Base-by-base conservation (phyloP, 2,113 vertebrate genomes). In the Ascaphus truei region DNA sequence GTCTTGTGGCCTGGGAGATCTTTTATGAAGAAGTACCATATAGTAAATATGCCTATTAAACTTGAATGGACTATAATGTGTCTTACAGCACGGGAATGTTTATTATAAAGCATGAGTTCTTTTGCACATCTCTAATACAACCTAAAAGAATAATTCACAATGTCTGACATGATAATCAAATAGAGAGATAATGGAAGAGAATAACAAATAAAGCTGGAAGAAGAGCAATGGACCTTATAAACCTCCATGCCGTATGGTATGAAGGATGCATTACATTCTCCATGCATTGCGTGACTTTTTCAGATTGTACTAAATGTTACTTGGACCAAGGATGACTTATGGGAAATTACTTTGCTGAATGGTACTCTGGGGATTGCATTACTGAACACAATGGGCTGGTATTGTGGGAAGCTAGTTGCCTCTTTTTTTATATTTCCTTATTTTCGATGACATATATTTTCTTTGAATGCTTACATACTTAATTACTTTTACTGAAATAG, bases 201-300 rank as follows among this genome's bases (percentile, higher is more conserved):
- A 66, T 66, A 66, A 55, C 36, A 65, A 30, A 55, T 55, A 66
- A 43, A 55, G 15, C 34, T 43, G 10, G 25, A 10, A 53, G 12
- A 29, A 30, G 39, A 55, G 34, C 50, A 66, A 55, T 29, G 34
- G 34, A 66, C 50, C 34, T 22, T 66, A 55, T 66, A 66, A 41
- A 55, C 50, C 43, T 55, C 53, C 61, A 64, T 52, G 61, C 16
- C 18, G 23, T 31, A 37, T 26, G 31, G 45, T 26, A 37, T 37
- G 47, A 64, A 64, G 52, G 48, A 65, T 65, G 27, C 50, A 65
- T 65, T 52, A 34, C 26, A 65, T 65, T 65, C 37, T 65, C 23
- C 25, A 23, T 53, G 34, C 36, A 53, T 53, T 41, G 16, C 43
- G 25, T 55, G 48, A 39, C 26, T 27, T 20, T 25, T 41, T 65